phyloP scores from a whole-genome alignment of 2,797 vertebrate species.

The Heteromormyrus szaboi region DNA sequence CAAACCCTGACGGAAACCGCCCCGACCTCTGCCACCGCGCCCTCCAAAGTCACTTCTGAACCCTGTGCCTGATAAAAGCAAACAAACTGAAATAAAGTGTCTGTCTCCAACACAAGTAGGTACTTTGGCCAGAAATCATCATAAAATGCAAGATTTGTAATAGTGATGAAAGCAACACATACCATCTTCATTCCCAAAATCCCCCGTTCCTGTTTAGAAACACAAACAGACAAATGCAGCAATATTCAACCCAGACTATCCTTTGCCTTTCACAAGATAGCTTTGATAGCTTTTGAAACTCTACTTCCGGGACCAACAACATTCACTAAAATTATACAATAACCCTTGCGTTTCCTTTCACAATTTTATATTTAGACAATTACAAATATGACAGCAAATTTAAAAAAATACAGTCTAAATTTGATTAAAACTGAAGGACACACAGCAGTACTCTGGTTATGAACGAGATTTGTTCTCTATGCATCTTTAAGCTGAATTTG shows the following conservation, averaged over 20 bases:
- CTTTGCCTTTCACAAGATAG: neutral
- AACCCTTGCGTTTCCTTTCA: neutral
- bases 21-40: conserved; percentile 41
- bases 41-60: conserved; percentile 22
- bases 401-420: neutral
- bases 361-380: neutral
- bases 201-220: neutral
- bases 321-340: neutral
- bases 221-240: neutral
- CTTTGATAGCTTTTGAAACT: neutral
- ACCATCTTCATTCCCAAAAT: conserved; percentile 1
- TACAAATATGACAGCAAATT: neutral
- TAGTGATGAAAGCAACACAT: neutral
- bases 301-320: neutral
- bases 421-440: neutral
- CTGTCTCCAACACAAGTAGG: neutral
- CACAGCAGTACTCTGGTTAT: neutral
- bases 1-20: conserved; percentile 45
- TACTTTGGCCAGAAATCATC: neutral
- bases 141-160: neutral
- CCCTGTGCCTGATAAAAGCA: neutral
- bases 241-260: neutral
- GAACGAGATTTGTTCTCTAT: neutral
- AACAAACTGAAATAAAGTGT: neutral
- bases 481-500: neutral